phyloP scores from a whole-genome alignment of 2,888 invertebrate genomes.

The Aplocera efformata region DNA sequence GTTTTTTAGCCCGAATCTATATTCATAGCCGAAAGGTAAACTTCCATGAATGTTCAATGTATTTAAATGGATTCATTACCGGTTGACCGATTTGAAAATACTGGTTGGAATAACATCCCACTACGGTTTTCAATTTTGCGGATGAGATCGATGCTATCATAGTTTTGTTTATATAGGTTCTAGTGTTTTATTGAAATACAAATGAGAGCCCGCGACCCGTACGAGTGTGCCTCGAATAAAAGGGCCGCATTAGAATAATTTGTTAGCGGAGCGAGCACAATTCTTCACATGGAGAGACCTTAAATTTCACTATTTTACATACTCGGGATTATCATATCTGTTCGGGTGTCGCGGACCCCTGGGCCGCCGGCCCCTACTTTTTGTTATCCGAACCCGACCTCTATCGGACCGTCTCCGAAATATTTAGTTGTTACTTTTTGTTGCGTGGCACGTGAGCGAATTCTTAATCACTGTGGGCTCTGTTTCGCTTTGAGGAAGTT shows the following conservation, averaged over 20 bases:
- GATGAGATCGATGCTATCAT: constrained; percentile 41
- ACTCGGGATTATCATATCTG: constrained; percentile 79
- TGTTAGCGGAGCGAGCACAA: constrained; percentile 72
- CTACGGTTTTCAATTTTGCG: constrained; percentile 40
- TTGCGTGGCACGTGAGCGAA: constrained; percentile 71
- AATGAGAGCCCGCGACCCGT: constrained; percentile 69
- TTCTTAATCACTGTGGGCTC: constrained; percentile 61
- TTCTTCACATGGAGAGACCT: constrained; percentile 80
- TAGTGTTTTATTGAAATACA: constrained; percentile 79
- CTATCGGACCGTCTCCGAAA: constrained; percentile 74
- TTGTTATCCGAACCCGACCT: constrained; percentile 74
- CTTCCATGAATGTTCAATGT: constrained; percentile 60
- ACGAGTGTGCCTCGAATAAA: constrained; percentile 76
- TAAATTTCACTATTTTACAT: constrained; percentile 81
- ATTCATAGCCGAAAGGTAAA: constrained; percentile 58
- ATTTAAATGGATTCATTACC: constrained; percentile 72
- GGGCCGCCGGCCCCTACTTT: constrained; percentile 59
- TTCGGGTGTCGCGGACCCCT: constrained; percentile 60
- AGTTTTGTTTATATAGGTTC: constrained; percentile 74
- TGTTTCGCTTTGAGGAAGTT: constrained; percentile 44
- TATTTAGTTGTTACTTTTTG: constrained; percentile 81
- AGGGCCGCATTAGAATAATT: constrained; percentile 79
- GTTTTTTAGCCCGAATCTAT: constrained; percentile 50
- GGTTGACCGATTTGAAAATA: constrained; percentile 57
- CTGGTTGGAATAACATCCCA: constrained; percentile 51